Base-by-base conservation (phyloP, 2,888 invertebrate species). In the Tryphoninae sp. region DNA sequence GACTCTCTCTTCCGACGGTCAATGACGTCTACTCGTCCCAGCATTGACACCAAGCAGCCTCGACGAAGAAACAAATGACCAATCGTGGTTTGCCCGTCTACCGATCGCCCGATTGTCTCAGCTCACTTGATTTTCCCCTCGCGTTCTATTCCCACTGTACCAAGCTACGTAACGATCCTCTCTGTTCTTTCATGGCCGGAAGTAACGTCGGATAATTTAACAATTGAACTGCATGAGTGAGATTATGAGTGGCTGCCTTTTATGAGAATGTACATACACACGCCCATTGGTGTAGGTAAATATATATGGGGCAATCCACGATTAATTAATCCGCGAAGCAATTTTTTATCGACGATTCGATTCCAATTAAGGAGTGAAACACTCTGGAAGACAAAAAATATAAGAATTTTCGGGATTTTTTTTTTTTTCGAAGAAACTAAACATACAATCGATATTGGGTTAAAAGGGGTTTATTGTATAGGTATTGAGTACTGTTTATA, bases 161-260 rank as follows among this genome's bases (percentile, higher is more conserved):
- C n/a, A 2, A n/a, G 51, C 42, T n/a, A 22, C n/a, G n/a, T 16
- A 40, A 51, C 40, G 16, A 16, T 64, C 65, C 16, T 51, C 51
- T 33, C 59, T 19, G 65, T 26, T 33, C 49, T 9, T 45, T 33
- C 42, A 40, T 53, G 69, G 71, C 40, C 80, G 80, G 80, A 80
- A 80, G 67, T 67, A 64, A 49, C 61, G 59, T 55, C 53, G 53
- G 49, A 80, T 76, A 80, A 80, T 80, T 80, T 80, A 80, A 76
- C 76, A 72, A 80, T 80, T 80, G 59, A 80, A 76, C 62, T 71
- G 75, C 80, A 76, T 61, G 51, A 80, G 59, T 49, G 80, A 64
- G 64, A 75, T 69, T 75, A 33, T 33, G 33, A 19, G 19, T 33
- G 33, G 4, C 33, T 33, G 33, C 33, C 2, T 3, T 33, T 33